Conservation (phyloP, 2,113 vertebrate species). For the Macquaria ambigua region DNA sequence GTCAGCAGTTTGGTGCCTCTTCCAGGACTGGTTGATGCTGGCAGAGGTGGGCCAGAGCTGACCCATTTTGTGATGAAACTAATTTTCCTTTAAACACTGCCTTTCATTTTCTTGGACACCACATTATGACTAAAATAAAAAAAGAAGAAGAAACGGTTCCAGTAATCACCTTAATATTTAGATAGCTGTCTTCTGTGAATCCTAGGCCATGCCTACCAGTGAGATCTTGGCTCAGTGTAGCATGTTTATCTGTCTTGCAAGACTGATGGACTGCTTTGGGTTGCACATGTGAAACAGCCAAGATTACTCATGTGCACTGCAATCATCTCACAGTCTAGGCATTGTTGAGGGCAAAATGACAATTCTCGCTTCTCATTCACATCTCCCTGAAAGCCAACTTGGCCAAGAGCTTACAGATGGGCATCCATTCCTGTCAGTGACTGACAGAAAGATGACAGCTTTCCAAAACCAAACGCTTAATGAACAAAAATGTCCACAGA, state of each 20-base stretch:
- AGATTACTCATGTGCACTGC: constrained; percentile 46
- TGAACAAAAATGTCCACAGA: neutral
- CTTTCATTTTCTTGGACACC: neutral
- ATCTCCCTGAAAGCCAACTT: constrained; percentile 3
- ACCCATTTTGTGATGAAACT: neutral
- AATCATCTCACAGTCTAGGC: constrained; percentile 37
- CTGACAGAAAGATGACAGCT: constrained; percentile 16
- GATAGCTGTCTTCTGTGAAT: constrained; percentile 12
- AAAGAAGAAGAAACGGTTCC: neutral
- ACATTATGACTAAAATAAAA: constrained; percentile 3
- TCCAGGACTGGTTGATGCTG: neutral
- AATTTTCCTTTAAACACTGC: neutral
- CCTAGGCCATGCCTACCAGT: constrained; percentile 1
- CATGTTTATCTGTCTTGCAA: constrained; percentile 13
- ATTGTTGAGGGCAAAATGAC: constrained; percentile 17
- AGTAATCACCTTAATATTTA: constrained; percentile 36
- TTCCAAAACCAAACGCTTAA: neutral
- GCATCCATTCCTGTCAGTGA: constrained; percentile 17
- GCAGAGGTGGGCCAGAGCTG: no score
- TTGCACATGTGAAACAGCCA: constrained; percentile 15
- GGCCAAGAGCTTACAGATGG: constrained; percentile 43
- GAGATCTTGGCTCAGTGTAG: constrained; percentile 44
- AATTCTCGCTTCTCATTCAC: constrained; percentile 18
- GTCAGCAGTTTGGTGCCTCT: neutral
- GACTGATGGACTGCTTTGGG: constrained; percentile 41